Percentiles rank a stretch among this genome's conserved stretches.
phyloP scores from a whole-genome alignment of 2,113 vertebrate species.

The Chauna torquata region DNA sequence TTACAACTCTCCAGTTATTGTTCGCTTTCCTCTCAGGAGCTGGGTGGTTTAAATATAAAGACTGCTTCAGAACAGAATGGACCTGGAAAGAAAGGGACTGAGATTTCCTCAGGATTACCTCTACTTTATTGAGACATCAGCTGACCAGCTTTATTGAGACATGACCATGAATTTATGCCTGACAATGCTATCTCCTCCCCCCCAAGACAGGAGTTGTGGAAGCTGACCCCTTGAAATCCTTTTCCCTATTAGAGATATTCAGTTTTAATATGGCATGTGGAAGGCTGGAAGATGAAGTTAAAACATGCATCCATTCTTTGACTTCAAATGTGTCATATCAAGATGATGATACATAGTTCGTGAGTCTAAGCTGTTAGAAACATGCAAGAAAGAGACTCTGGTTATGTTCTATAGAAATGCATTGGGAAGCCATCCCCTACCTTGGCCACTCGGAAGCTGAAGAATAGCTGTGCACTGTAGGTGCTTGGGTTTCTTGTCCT shows the following conservation, averaged over 20 bases:
- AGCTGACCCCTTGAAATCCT: neutral
- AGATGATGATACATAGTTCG: neutral
- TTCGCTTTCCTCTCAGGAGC: neutral
- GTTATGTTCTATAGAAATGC: neutral
- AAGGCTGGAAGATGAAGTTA: neutral
- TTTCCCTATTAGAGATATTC: neutral
- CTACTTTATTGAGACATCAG: neutral
- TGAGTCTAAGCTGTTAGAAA: neutral
- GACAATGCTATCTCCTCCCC: neutral
- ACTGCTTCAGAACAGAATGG: neutral
- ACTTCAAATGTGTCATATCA: neutral
- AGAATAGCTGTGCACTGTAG: rapidly evolving
- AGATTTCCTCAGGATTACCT: neutral
- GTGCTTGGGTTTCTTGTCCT: neutral
- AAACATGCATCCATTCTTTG: neutral
- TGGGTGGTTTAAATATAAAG: neutral
- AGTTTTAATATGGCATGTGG: neutral
- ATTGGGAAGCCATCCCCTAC: neutral
- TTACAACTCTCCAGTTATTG: neutral
- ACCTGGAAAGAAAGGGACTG: neutral
- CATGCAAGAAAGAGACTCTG: neutral
- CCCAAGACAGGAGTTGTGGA: neutral
- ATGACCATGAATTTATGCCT: rapidly evolving
- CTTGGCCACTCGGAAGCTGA: neutral
- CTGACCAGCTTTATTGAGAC: neutral